Evolutionary conservation across 2,797 vertebrate species (phyloP).

Genomic region (Xenopus petersii): DNA sequence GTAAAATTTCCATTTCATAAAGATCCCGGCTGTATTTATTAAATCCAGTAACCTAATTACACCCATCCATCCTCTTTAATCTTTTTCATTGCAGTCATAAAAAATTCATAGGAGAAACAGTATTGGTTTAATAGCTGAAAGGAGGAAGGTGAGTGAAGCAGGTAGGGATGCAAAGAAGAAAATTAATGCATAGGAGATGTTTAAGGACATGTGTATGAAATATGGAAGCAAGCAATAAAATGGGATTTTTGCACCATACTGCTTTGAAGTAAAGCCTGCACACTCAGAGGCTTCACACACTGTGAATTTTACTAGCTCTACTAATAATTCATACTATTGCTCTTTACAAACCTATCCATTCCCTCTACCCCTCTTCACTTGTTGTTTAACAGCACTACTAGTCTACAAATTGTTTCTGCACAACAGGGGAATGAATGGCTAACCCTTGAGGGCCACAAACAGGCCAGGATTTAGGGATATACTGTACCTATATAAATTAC

Average conservation of each 20-base stretch:
- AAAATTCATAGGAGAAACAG: conserved; percentile 25
- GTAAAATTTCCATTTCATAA: conserved; percentile 34
- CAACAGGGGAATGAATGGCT: neutral
- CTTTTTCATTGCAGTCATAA: conserved; percentile 26
- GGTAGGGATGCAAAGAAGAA: neutral
- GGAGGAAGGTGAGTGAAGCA: conserved; percentile 20
- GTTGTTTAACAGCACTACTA: too few species aligned
- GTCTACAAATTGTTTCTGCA: too few species aligned
- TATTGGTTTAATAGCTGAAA: conserved; percentile 1
- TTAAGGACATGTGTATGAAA: neutral
- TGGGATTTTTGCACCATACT: neutral
- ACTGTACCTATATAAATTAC: neutral
- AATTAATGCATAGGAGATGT: neutral
- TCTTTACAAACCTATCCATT: neutral
- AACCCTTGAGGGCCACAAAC: conserved; percentile 1
- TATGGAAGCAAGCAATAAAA: conserved; percentile 1
- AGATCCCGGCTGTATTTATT: conserved; percentile 33
- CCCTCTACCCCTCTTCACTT: too few species aligned
- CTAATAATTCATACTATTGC: neutral
- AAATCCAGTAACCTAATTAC: conserved; percentile 36
- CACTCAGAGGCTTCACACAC: neutral
- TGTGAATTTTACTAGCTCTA: neutral
- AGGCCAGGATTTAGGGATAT: conserved; percentile 3
- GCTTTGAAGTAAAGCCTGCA: neutral
- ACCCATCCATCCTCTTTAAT: conserved; percentile 32